Evolutionary conservation across 1,140 invertebrate species (phyloP).

Genomic region (Platorchestia sp.): DNA sequence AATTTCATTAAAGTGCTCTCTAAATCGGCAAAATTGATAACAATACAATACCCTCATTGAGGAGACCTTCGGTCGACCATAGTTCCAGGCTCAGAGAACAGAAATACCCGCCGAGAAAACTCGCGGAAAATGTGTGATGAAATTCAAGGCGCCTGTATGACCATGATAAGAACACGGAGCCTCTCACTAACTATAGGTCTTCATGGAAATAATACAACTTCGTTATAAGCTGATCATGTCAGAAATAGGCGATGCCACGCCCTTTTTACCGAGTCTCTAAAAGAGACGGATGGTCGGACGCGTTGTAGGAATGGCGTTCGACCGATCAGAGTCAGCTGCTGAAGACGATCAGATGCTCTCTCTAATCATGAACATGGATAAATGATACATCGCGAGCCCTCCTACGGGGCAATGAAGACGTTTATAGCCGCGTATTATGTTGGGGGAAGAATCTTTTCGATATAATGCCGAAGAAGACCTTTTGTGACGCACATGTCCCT

Average conservation of each 20-base stretch:
- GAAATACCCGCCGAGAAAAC: neutral
- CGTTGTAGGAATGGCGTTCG: neutral
- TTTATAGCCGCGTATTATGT: slow-evolving; percentile 32
- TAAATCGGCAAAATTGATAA: no score
- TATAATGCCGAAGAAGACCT: neutral
- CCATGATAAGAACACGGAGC: neutral
- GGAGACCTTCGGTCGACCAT: neutral
- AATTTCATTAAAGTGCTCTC: no score
- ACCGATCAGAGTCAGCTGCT: neutral
- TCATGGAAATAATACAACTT: slow-evolving; percentile 17
- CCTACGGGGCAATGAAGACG: neutral
- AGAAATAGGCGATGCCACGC: slow-evolving; percentile 33
- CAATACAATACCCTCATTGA: neutral
- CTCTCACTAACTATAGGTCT: neutral
- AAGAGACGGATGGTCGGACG: slow-evolving; percentile 18
- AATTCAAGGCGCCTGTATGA: neutral
- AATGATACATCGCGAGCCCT: slow-evolving; percentile 32
- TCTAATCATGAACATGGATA: slow-evolving; percentile 53
- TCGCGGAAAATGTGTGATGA: neutral
- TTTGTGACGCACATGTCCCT: neutral
- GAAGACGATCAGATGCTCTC: slow-evolving; percentile 4
- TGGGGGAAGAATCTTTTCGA: neutral
- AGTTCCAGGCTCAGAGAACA: neutral
- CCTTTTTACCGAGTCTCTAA: slow-evolving; percentile 30
- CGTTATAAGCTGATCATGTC: slow-evolving; percentile 49